phyloP scores from a whole-genome alignment of 2,797 vertebrate genomes.

The Mus spretus region DNA sequence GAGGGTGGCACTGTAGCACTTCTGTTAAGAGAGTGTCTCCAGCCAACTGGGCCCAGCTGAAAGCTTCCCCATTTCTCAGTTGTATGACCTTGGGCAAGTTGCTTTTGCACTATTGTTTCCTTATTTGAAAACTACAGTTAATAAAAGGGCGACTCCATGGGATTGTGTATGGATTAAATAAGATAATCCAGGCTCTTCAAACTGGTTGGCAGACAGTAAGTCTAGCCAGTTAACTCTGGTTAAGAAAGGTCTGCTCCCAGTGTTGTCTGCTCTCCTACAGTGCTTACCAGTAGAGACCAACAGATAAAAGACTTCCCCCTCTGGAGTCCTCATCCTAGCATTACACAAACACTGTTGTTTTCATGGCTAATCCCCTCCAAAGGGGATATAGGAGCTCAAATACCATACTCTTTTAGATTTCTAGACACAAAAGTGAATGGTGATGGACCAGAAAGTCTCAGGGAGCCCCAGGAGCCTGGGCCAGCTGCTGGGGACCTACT shows the following conservation, averaged over 20 bases:
- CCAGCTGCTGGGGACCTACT: background rate
- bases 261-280: background rate
- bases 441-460: background rate
- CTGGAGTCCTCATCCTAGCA: background rate
- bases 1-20: constrained; percentile 73
- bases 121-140: constrained; percentile 40
- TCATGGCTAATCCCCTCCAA: background rate
- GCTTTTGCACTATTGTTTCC: constrained; percentile 52
- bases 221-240: background rate
- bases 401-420: background rate
- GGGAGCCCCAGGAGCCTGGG: background rate
- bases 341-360: background rate
- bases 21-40: background rate
- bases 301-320: background rate
- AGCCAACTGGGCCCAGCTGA: background rate
- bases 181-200: background rate
- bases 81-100: constrained; percentile 69
- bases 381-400: background rate
- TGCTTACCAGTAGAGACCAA: background rate
- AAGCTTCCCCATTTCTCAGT: background rate
- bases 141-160: background rate
- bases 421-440: background rate
- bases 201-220: background rate
- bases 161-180: background rate
- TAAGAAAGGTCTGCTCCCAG: background rate